Percentiles rank a stretch among this genome's conserved stretches.
Conservation (phyloP, 2,113 vertebrate genomes). For the Myxocyprinus asiaticus region DNA sequence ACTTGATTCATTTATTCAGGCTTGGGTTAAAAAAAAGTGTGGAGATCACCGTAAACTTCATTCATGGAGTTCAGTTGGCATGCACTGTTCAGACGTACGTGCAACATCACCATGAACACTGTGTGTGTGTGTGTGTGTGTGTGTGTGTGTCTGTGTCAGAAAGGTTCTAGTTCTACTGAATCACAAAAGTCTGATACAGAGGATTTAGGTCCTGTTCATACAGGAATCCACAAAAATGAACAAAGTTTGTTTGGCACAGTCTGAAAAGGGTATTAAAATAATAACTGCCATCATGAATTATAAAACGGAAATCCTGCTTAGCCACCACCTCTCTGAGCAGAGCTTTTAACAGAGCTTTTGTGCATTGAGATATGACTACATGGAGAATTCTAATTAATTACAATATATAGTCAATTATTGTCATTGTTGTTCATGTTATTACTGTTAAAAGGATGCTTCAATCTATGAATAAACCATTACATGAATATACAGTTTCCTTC, state of each 20-base stretch:
- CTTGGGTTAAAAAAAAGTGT: neutral
- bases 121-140: no score
- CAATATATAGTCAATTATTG: no score
- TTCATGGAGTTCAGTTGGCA: slow-evolving; percentile 23
- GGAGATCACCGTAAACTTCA: slow-evolving; percentile 1
- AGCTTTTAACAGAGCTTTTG: slow-evolving; percentile 59
- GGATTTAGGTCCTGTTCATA: slow-evolving; percentile 66
- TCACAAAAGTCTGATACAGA: slow-evolving; percentile 61
- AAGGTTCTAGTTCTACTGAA: slow-evolving; percentile 3
- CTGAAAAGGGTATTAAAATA: slow-evolving; percentile 71
- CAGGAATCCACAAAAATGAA: slow-evolving; percentile 51
- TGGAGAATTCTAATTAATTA: slow-evolving; percentile 51
- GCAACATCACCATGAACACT: slow-evolving; percentile 43
- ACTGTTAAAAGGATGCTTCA: no score
- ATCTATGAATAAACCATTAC: neutral
- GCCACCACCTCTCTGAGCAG: slow-evolving; percentile 67
- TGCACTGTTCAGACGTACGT: slow-evolving; percentile 46
- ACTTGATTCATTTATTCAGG: no score
- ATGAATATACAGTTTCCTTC: neutral
- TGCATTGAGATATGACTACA: slow-evolving; percentile 34
- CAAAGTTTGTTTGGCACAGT: slow-evolving; percentile 66
- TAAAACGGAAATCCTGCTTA: slow-evolving; percentile 77
- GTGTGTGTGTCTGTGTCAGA: neutral
- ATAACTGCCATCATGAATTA: slow-evolving; percentile 63
- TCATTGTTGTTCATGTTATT: no score